Evolutionary conservation across 2,797 vertebrate genomes (phyloP).

Genomic region (Serranus cabrilla): DNA sequence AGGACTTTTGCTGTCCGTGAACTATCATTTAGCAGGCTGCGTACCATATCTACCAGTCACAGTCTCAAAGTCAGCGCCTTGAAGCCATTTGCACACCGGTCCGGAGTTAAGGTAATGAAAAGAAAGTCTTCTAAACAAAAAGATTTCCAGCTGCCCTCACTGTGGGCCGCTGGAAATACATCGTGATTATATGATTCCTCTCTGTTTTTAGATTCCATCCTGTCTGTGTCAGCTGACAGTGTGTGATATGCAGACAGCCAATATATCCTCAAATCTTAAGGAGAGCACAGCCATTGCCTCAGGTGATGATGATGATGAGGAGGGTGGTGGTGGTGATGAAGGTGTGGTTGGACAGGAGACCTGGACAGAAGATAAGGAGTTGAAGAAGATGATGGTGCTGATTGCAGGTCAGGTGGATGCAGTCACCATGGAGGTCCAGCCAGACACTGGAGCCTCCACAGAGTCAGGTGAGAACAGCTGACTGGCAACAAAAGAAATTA

Average conservation of each 20-base stretch:
- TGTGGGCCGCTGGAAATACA: too few relatives aligned
- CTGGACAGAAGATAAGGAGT: slow-evolving; percentile 7
- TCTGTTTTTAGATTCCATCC: slow-evolving; percentile 35
- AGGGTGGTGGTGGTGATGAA: neutral
- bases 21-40: neutral
- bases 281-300: slow-evolving; percentile 12
- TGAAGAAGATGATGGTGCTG: neutral
- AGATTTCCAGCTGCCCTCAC: too few relatives aligned
- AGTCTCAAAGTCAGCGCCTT: neutral
- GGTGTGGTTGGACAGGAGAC: slow-evolving; percentile 11
- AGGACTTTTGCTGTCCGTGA: neutral
- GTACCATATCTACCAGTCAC: neutral
- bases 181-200: neutral
- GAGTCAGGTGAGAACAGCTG: slow-evolving; percentile 47
- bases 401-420: slow-evolving; percentile 22
- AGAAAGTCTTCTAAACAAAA: neutral
- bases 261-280: slow-evolving; percentile 21
- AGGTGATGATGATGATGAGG: slow-evolving; percentile 35
- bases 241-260: slow-evolving; percentile 60
- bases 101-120: slow-evolving; percentile 50
- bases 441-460: neutral
- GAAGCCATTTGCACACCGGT: slow-evolving; percentile 11
- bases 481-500: neutral
- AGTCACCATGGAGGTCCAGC: slow-evolving; percentile 27
- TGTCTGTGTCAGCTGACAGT: neutral